phyloP scores from a whole-genome alignment of 2,797 vertebrate species.

The Neosilurus mollespiculum region DNA sequence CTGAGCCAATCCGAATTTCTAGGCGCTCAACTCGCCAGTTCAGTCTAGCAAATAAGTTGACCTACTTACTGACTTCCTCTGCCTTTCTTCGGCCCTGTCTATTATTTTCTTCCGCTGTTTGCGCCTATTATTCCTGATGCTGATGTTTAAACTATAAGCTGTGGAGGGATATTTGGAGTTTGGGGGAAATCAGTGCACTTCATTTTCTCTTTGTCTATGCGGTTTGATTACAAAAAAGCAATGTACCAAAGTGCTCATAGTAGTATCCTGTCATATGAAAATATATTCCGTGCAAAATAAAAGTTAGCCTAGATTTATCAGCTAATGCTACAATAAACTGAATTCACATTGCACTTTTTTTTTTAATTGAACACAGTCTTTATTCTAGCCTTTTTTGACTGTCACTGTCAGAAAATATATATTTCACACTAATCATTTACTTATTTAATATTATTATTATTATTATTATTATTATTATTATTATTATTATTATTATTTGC shows the following conservation, averaged over 20 bases:
- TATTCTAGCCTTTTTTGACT: too few species aligned
- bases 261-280: neutral
- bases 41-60: slow-evolving; percentile 76
- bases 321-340: neutral
- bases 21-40: slow-evolving; percentile 55
- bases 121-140: slow-evolving; percentile 9
- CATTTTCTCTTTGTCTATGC: neutral
- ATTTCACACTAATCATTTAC: too few species aligned
- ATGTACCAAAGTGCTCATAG: neutral
- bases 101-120: slow-evolving; percentile 24
- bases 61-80: slow-evolving; percentile 72
- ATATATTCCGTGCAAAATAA: neutral
- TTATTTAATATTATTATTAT: neutral
- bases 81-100: slow-evolving; percentile 43
- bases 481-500: neutral
- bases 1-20: slow-evolving; percentile 1
- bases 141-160: neutral
- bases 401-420: too few species aligned
- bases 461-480: too few species aligned
- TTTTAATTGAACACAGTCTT: too few species aligned
- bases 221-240: neutral
- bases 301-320: neutral
- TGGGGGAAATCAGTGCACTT: neutral
- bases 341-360: neutral
- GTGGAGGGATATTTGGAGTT: neutral